These are phyloP conservation scores for Stigmatopora nigra DNA, from an alignment of 2,113 vertebrate species.

Conservation along the genomic window DNA sequence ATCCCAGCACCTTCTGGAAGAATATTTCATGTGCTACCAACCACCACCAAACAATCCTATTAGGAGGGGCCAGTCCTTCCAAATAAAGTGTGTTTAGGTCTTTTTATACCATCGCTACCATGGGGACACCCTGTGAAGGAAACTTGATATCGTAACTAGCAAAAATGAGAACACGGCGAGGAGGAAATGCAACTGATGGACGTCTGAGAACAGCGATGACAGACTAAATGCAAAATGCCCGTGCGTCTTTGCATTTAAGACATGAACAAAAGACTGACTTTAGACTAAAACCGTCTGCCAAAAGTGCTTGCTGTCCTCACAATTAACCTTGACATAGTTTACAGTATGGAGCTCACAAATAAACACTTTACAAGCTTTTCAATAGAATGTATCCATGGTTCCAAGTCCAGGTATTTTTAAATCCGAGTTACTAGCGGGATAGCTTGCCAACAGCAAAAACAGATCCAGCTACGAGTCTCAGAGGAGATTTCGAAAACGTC, in stretches of 20 bases:
- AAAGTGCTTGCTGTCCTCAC: constrained; percentile 30
- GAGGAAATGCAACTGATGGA: constrained; percentile 55
- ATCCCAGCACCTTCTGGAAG: constrained; percentile 14
- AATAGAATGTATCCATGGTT: constrained; percentile 20
- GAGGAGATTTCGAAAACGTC: neutral
- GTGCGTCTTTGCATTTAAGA: constrained; percentile 19
- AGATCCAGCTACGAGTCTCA: constrained; percentile 5
- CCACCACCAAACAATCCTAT: constrained; percentile 32
- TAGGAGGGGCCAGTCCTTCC: constrained; percentile 18
- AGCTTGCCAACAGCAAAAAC: constrained; percentile 4
- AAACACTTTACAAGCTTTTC: constrained; percentile 15
- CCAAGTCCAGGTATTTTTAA: neutral
- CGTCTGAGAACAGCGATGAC: constrained; percentile 56
- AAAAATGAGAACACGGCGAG: constrained; percentile 8
- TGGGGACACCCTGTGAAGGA: constrained; percentile 38
- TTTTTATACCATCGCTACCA: constrained; percentile 23
- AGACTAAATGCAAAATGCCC: constrained; percentile 32
- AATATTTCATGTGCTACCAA: constrained; percentile 53
- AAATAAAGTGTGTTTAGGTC: constrained; percentile 32
- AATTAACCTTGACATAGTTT: constrained; percentile 30
- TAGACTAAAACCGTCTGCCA: constrained; percentile 16
- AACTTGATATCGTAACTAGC: constrained; percentile 46
- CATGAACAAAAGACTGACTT: constrained; percentile 36
- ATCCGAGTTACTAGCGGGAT: constrained; percentile 1
- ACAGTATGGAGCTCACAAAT: constrained; percentile 24